Conservation (phyloP, 2,797 vertebrate genomes). For the Eupleurogrammus muticus region DNA sequence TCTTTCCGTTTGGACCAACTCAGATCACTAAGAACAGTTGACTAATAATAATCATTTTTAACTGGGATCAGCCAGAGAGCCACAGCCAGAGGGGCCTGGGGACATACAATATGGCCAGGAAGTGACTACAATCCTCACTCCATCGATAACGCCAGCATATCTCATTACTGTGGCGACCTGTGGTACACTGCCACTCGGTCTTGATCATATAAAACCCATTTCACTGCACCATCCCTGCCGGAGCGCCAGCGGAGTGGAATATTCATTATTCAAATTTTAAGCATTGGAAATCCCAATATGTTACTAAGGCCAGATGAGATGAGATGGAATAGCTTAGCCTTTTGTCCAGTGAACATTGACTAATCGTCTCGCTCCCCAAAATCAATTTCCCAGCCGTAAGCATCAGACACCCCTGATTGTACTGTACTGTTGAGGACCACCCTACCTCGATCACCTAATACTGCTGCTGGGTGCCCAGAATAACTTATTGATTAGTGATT, state of each 20-base stretch:
- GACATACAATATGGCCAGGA: conserved; percentile 73
- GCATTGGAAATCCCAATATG: conserved; percentile 83
- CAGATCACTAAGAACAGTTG: conserved; percentile 82
- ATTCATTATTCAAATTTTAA: conserved; percentile 87
- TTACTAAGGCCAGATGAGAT: conserved; percentile 83
- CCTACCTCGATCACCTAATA: conserved; percentile 77
- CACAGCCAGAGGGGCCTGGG: conserved; percentile 48
- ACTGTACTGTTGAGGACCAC: conserved; percentile 80
- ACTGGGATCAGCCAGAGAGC: conserved; percentile 57
- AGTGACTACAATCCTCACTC: conserved; percentile 69
- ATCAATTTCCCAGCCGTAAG: conserved; percentile 83
- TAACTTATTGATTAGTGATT: conserved; percentile 80
- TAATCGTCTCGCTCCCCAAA: conserved; percentile 79
- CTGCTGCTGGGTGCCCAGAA: conserved; percentile 73
- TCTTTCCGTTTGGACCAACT: conserved; percentile 40
- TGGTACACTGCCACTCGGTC: conserved; percentile 70
- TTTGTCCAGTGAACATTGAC: conserved; percentile 84
- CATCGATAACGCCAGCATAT: conserved; percentile 75
- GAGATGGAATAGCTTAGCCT: conserved; percentile 85
- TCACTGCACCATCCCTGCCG: conserved; percentile 49
- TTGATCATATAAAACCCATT: conserved; percentile 82
- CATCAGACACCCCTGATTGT: conserved; percentile 81
- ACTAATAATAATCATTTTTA: conserved; percentile 81
- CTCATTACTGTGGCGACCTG: conserved; percentile 79
- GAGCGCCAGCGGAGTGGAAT: conserved; percentile 70